phyloP scores from a whole-genome alignment of 2,113 vertebrate species.

The Macrotis lagotis region DNA sequence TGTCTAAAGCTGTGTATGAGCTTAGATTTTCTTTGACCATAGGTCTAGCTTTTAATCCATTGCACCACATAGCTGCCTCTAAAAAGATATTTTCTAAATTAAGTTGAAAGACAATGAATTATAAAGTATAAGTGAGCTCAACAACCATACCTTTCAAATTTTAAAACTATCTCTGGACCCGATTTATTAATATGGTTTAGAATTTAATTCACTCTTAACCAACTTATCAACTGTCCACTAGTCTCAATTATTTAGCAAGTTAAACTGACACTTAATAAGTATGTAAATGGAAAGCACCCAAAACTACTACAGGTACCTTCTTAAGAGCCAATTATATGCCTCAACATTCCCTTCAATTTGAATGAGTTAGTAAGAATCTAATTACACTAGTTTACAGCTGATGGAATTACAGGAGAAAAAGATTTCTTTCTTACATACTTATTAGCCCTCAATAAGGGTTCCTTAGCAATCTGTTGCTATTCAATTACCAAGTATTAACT shows the following conservation, averaged over 20 bases:
- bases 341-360: constrained; percentile 85
- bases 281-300: constrained; percentile 82
- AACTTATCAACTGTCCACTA: constrained; percentile 73
- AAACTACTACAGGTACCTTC: constrained; percentile 82
- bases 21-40: background rate
- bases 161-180: constrained; percentile 35
- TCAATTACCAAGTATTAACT: constrained; percentile 90
- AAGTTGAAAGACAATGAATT: background rate
- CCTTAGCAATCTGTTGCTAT: constrained; percentile 87
- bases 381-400: constrained; percentile 88
- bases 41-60: background rate
- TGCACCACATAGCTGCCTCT: background rate
- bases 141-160: constrained; percentile 49
- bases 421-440: constrained; percentile 85
- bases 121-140: background rate
- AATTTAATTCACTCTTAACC: constrained; percentile 75
- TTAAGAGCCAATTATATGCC: constrained; percentile 87
- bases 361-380: constrained; percentile 88
- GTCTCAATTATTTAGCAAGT: constrained; percentile 81
- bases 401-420: constrained; percentile 86
- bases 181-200: constrained; percentile 65
- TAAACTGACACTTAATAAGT: constrained; percentile 83
- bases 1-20: background rate
- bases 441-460: constrained; percentile 87
- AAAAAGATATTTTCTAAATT: background rate